Conservation (phyloP, 2,797 vertebrate genomes). For the Onychomys arenicola region DNA sequence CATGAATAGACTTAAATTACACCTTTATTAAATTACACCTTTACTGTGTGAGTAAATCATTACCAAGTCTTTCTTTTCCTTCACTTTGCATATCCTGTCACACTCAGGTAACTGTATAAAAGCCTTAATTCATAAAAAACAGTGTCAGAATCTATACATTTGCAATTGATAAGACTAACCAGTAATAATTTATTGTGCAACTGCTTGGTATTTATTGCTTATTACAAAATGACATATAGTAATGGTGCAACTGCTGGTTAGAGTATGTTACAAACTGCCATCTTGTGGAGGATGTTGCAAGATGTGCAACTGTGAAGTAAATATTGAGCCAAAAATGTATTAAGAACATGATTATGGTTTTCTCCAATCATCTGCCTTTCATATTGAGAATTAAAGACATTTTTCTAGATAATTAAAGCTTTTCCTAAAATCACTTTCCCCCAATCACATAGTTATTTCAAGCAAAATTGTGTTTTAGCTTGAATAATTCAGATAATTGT, state of each 20-base stretch:
- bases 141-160: neutral
- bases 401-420: constrained; percentile 64
- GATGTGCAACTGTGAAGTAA: constrained; percentile 44
- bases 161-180: neutral
- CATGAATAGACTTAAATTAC: neutral
- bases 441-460: constrained; percentile 37
- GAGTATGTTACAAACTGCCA: constrained; percentile 68
- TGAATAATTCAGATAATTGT: constrained; percentile 66
- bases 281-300: constrained; percentile 73
- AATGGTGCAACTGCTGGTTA: neutral
- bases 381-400: constrained; percentile 27
- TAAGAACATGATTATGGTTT: constrained; percentile 18
- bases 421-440: constrained; percentile 56
- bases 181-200: neutral
- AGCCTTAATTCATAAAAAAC: neutral
- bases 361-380: constrained; percentile 45
- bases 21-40: too few species aligned
- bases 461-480: constrained; percentile 60
- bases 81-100: neutral
- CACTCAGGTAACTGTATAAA: neutral
- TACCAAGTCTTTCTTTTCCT: neutral
- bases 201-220: neutral
- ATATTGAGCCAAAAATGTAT: neutral
- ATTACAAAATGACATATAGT: neutral
- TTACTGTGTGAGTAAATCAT: neutral